Base-by-base conservation (phyloP, 2,797 vertebrate species). In the Spea hammondii region DNA sequence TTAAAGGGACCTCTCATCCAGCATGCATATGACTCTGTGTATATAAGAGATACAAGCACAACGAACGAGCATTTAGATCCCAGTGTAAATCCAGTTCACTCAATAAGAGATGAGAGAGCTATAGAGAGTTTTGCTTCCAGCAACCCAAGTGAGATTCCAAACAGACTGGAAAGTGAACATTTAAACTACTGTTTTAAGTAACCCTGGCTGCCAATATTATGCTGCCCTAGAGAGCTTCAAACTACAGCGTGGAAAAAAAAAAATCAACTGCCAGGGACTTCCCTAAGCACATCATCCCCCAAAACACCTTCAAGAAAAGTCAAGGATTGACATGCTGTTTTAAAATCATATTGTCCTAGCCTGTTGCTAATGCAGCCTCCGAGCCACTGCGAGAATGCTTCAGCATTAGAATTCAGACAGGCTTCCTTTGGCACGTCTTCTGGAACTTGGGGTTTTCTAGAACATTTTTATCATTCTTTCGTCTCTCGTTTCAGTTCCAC, bases 61-160 rank as follows among this genome's bases (percentile, higher is more conserved):
- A 48, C 72, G 74, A 60, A 73, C 4, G 70, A 79, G 84, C 83
- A 84, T 65, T 1, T 60, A 65, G 53, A 79, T 72, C 76, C 78
- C 73, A 77, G 53, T 13, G 48, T 11, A 44, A 64, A 76, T n/a
- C 59, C 72, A 44, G 54, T 12, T 32, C 44, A 47, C 50, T 83
- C 78, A 75, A 49, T 62, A 44, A 1, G 64, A 70, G 46, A 75
- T 12, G 48, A 64, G 51, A 73, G 4, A 0, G 1, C 4, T 51
- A 5, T 84, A 79, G 48, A 55, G 50, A 76, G 53, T 11, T 12
- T 48, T 5, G 0, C 4, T 60, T 0, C 59, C 59, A 46, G 72
- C 62, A 53, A 11, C 14, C 53, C 69, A 8, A 82, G 55, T 44
- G 49, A 5, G 0, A 0, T 0, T 0, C 17, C 48, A n/a, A 69